Percentiles rank a stretch among this genome's conserved stretches.
Evolutionary conservation across 2,797 vertebrate species (phyloP).

Genomic region (Mallotus villosus): DNA sequence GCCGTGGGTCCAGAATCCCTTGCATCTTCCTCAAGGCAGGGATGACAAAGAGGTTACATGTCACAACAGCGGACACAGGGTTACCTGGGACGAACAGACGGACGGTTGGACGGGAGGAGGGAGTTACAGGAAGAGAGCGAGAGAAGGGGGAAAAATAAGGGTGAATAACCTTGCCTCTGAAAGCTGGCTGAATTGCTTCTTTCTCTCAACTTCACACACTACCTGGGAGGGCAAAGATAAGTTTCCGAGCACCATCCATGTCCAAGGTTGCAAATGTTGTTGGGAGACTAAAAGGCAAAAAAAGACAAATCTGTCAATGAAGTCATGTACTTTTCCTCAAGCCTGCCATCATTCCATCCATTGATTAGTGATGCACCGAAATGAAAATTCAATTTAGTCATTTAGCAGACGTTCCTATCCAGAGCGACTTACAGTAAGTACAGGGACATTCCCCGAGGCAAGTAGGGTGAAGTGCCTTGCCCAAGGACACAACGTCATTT

Average conservation of each 20-base stretch:
- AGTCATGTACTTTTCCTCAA: background rate
- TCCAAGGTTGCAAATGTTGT: slow-evolving; percentile 98
- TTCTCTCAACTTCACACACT: slow-evolving; percentile 80
- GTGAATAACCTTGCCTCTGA: slow-evolving; percentile 64
- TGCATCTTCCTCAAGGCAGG: slow-evolving; percentile 99
- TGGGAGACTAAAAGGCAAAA: slow-evolving; percentile 80
- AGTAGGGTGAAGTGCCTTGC: too few relatives aligned
- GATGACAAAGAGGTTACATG: slow-evolving; percentile 99
- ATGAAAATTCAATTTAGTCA: too few relatives aligned
- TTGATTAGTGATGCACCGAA: background rate
- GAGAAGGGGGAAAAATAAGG: slow-evolving; percentile 15
- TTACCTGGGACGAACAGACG: slow-evolving; percentile 79
- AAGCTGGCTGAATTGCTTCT: slow-evolving; percentile 62
- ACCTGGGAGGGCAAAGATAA: slow-evolving; percentile 99
- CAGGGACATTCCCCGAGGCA: too few relatives aligned
- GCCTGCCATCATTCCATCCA: background rate
- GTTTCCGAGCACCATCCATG: slow-evolving; percentile 93
- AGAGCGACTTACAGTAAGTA: too few relatives aligned
- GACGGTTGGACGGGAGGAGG: background rate
- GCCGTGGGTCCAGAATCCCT: slow-evolving; percentile 96
- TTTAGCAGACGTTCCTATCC: too few relatives aligned
- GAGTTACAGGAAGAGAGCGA: background rate
- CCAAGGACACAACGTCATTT: too few relatives aligned
- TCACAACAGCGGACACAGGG: slow-evolving; percentile 97
- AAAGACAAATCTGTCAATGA: background rate